Percentiles rank a stretch among this genome's conserved stretches.
phyloP scores from a whole-genome alignment of 2,797 vertebrate genomes.

The Eospalax fontanierii region DNA sequence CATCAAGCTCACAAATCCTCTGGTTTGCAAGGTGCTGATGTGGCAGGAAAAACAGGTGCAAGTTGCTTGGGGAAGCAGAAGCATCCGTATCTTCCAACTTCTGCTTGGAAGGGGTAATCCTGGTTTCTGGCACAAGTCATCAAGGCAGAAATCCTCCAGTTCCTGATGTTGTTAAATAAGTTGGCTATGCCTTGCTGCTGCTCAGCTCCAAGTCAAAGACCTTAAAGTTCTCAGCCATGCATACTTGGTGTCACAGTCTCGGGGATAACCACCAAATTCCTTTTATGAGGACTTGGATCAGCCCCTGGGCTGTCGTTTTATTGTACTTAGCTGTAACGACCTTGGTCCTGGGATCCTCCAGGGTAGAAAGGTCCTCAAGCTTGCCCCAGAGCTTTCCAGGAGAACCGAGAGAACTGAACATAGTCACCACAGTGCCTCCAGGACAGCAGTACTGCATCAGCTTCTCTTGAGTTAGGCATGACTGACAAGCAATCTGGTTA shows the following conservation, averaged over 20 bases:
- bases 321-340: slow-evolving; percentile 92
- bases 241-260: slow-evolving; percentile 90
- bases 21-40: background rate
- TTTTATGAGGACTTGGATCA: slow-evolving; percentile 94
- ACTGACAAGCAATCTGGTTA: slow-evolving; percentile 95
- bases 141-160: background rate
- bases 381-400: slow-evolving; percentile 94
- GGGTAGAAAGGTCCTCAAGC: slow-evolving; percentile 92
- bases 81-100: background rate
- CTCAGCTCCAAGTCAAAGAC: slow-evolving; percentile 81
- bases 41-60: background rate
- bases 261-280: slow-evolving; percentile 87
- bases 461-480: slow-evolving; percentile 95
- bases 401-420: slow-evolving; percentile 95
- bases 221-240: slow-evolving; percentile 94
- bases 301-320: slow-evolving; percentile 94
- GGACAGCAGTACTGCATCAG: slow-evolving; percentile 94
- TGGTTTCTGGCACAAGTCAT: background rate
- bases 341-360: slow-evolving; percentile 93
- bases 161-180: background rate
- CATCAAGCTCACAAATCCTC: background rate
- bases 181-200: background rate
- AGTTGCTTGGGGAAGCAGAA: background rate
- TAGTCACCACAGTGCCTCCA: slow-evolving; percentile 94
- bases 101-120: background rate